phyloP scores from a whole-genome alignment of 2,888 invertebrate species.

The Pristionchus mayeri region DNA sequence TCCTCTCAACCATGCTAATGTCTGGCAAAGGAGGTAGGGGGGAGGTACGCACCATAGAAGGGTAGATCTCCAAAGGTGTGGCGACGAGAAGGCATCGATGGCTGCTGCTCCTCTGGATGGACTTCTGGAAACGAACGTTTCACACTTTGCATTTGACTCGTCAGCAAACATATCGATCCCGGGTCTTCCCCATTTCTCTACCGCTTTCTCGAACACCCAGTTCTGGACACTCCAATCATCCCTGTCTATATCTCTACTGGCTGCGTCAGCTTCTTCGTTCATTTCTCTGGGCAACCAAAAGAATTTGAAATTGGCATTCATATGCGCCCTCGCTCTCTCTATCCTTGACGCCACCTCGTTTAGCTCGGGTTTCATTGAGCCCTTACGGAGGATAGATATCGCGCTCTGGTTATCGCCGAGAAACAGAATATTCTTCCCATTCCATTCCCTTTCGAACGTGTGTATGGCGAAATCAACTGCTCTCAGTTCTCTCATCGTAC shows the following conservation, averaged over 20 bases:
- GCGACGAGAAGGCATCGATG: neutral
- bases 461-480: neutral
- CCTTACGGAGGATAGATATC: neutral
- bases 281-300: neutral
- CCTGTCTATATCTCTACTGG: neutral
- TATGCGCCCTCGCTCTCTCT: neutral
- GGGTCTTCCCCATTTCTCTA: neutral
- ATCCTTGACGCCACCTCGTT: neutral
- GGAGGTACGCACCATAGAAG: slow-evolving; percentile 19
- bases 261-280: neutral
- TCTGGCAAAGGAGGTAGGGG: neutral
- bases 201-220: neutral
- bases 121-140: neutral
- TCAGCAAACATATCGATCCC: neutral
- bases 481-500: neutral
- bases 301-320: neutral
- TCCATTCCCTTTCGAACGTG: neutral
- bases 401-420: slow-evolving; percentile 4
- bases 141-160: neutral
- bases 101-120: neutral
- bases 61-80: neutral
- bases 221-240: neutral
- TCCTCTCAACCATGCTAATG: slow-evolving; percentile 19
- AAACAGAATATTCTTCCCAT: neutral
- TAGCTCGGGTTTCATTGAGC: neutral